phyloP scores from a whole-genome alignment of 2,797 vertebrate species.

The Phataginus tricuspis region DNA sequence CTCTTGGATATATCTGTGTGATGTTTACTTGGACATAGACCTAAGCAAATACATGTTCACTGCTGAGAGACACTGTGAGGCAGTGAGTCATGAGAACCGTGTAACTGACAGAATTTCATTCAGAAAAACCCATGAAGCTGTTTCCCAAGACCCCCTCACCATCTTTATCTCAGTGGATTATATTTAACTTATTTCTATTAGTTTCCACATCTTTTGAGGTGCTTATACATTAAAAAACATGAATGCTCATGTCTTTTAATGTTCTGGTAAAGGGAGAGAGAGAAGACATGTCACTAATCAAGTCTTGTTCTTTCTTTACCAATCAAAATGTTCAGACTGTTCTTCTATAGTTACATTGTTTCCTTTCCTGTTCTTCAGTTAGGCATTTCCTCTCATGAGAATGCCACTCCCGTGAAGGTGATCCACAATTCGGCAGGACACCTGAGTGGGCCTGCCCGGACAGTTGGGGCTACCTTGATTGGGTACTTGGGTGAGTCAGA shows the following conservation, averaged over 20 bases:
- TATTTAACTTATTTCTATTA: background rate
- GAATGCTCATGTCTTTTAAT: background rate
- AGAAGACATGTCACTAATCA: background rate
- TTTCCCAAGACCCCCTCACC: background rate
- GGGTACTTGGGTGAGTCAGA: constrained; percentile 94
- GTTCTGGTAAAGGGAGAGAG: background rate
- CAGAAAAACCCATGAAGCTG: background rate
- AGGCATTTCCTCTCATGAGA: constrained; percentile 97
- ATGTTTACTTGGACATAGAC: background rate
- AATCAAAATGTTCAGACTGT: background rate
- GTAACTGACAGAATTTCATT: background rate
- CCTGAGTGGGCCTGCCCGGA: constrained; percentile 95
- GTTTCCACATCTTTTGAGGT: background rate
- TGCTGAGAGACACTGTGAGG: background rate
- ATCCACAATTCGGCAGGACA: constrained; percentile 96
- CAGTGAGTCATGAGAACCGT: background rate
- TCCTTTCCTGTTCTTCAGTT: constrained; percentile 86
- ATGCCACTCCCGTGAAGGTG: constrained; percentile 97
- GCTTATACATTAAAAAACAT: background rate
- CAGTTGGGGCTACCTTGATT: constrained; percentile 95
- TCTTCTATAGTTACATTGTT: background rate
- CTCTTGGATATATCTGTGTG: background rate
- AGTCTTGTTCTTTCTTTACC: background rate
- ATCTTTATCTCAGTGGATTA: background rate
- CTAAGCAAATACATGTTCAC: background rate